Evolutionary conservation across 2,888 invertebrate species (phyloP), one percentile per base, ranked within the genome.

Genomic region (Syritta pipiens): DNA sequence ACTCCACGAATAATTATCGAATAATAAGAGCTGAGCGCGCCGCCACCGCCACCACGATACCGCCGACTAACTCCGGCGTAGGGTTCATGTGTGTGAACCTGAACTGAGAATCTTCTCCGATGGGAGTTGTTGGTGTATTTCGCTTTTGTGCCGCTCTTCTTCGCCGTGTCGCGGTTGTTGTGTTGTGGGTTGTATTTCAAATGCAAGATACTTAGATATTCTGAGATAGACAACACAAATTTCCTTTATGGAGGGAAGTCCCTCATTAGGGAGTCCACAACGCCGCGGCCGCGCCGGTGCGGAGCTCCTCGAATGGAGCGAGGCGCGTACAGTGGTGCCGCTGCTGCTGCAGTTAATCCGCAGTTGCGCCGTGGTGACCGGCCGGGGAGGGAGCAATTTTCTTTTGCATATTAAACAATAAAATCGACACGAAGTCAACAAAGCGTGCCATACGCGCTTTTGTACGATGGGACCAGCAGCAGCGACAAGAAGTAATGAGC

Each of bases 341-440:
- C n/a, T n/a, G n/a, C n/a, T n/a, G n/a, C n/a, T n/a, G n/a, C n/a
- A n/a, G n/a, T n/a, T n/a, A n/a, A n/a, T n/a, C n/a, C n/a, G n/a
- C n/a, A n/a, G n/a, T n/a, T n/a, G n/a, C n/a, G n/a, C n/a, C n/a
- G n/a, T n/a, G n/a, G n/a, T n/a, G n/a, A n/a, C n/a, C n/a, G 28
- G 40, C 59, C 40, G 30, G 49, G 28, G 40, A 24, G 68, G 37
- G 46, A 40, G 67, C 48, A 79, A 79, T 74, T 79, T n/a, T 74
- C 72, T 79, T 79, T 60, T 67, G 79, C 79, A 79, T 79, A 79
- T 79, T 79, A 79, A 79, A 79, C 67, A 74, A 79, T 72, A 72
- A 72, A 67, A 74, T 74, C 55, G 57, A 67, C 74, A 74, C 67
- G 55, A 49, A 79, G 44, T 67, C 79, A 79, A 55, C 79, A 74